A percentile compares a stretch with the other conserved stretches of the same genome.
Evolutionary conservation across 2,888 invertebrate genomes (phyloP).

Genomic region (Trissolcus brochymenae): DNA sequence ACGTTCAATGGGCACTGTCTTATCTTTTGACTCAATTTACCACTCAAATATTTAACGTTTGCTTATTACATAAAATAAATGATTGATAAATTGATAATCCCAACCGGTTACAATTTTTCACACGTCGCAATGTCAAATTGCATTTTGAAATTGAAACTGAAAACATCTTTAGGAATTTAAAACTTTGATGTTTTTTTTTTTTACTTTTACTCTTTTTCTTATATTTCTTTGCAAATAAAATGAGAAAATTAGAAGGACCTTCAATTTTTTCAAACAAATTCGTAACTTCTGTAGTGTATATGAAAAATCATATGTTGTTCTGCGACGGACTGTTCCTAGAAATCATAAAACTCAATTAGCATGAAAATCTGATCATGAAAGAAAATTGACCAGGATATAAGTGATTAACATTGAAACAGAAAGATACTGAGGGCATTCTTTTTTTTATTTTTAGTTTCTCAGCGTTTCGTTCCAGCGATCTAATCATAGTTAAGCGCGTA

Average conservation of each 20-base stretch:
- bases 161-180: background rate
- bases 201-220: background rate
- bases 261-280: too few relatives aligned
- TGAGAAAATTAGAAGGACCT: too few relatives aligned
- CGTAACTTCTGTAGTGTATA: too few relatives aligned
- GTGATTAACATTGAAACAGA: conserved; percentile 3
- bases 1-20: conserved; percentile 30
- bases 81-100: conserved; percentile 48
- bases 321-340: conserved; percentile 12
- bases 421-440: background rate
- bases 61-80: conserved; percentile 55
- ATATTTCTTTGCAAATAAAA: background rate
- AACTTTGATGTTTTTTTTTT: background rate
- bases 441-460: background rate
- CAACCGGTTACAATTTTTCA: conserved; percentile 45
- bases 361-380: background rate
- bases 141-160: conserved; percentile 34
- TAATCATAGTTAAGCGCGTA: background rate
- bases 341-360: conserved; percentile 18
- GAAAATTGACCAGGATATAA: conserved; percentile 9
- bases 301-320: background rate
- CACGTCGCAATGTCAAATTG: conserved; percentile 31
- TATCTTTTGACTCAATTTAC: conserved; percentile 45
- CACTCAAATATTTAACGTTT: conserved; percentile 34
- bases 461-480: conserved; percentile 1